Evolutionary conservation across 2,797 vertebrate genomes (phyloP), one percentile per base, ranked within the genome.

Genomic region (Bucorvus abyssinicus): DNA sequence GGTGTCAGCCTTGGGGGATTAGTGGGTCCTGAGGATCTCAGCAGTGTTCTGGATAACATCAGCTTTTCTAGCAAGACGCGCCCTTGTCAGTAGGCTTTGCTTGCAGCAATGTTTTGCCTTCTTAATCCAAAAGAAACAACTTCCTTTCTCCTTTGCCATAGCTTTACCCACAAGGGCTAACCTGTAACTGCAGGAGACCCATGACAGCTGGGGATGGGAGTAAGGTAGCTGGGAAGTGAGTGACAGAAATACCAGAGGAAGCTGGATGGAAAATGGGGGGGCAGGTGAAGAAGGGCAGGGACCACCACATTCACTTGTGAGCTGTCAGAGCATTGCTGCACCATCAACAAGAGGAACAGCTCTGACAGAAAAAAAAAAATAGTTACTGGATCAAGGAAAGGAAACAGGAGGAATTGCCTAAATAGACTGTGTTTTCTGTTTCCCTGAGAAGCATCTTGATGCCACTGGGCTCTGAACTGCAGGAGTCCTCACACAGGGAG

Each of bases 201-300:
- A 8, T 11, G 59, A 14, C 0, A 0, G 14, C 0, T 79, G 11
- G 24, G n/a, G 26, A 11, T n/a, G 18, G 38, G 24, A 42, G 29
- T n/a, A 24, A 70, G 34, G 29, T 47, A 85, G 44, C 2, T 30
- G 63, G 40, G 56, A 78, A 59, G 24, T 8, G 30, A 14, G 52
- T 27, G 84, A 26, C 26, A 67, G 45, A 82, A 69, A 23, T 38
- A 47, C 13, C 18, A 11, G 0, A 2, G 21, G 68, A 68, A 74
- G 30, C 23, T 36, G 68, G 38, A 42, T 21, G 47, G 59, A 1
- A 52, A 61, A 90, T 47, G 36, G n/a, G 53, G 14, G 4, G 18
- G 69, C 44, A 53, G 23, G 17, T 23, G 8, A 61, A 60, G 29
- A 80, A 52, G n/a, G 17, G 26, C 49, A 68, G 14, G 59, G 49